Evolutionary conservation across 2,113 vertebrate species (phyloP), one percentile per base, ranked within the genome.

Genomic region (Prionailurus viverrinus): DNA sequence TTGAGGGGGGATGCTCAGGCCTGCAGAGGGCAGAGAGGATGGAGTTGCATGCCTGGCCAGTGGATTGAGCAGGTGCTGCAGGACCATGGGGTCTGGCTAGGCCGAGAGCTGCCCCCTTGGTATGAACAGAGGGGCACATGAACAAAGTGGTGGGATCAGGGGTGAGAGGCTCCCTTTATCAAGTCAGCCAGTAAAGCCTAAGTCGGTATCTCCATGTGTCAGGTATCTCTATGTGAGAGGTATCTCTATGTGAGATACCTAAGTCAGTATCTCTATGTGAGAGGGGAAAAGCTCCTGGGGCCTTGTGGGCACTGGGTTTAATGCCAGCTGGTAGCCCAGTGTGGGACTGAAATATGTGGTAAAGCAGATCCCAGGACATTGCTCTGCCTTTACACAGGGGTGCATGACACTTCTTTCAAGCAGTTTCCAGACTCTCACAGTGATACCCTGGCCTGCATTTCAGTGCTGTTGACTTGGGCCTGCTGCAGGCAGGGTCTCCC

Each of bases 231-330:
- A 1, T 21, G 63, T 71, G 68, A 97, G 97, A 3, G 0, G 0
- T 58, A 4, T 68, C 73, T 45, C 55, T 31, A 2, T 21, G 63
- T 71, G 68, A 97, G 97, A 53, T 58, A 3, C 45, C 45, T 9
- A 45, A 45, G 29, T 21, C 7, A 0, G 0, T 55, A 4, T 65
- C 71, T 41, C 53, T 29, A 2, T 25, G 63, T 69, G 71, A 85
- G 89, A 97, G 97, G 63, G 45, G 91, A 91, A 95, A 84, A 94
- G 93, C 76, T 73, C 95, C 84, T 93, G 55, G 96, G 66, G 94
- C 90, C 93, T 97, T 94, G 41, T 82, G 39, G 73, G 18, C 27
- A 45, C 73, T 41, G 10, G 14, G 81, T 95, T 18, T 48, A 18
- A 0, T 39, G 8, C 6, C 39, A 90, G 51, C 9, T n/a, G 51